Percentiles rank a stretch among this genome's conserved stretches.
These are phyloP conservation scores for Caiman crocodilus DNA, from an alignment of 2,797 vertebrate species.

Conservation along the genomic window DNA sequence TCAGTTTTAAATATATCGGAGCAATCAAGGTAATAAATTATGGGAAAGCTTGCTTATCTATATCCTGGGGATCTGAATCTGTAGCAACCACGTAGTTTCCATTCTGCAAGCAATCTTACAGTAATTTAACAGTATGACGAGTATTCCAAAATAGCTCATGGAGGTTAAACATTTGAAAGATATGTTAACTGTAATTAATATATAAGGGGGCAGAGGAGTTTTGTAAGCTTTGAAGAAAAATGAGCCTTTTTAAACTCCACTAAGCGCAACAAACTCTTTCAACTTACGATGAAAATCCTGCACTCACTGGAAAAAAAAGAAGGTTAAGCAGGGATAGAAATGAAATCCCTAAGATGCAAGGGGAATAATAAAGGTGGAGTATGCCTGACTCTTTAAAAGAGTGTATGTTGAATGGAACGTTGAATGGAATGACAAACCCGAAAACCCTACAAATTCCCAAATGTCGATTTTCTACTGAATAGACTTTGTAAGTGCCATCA, in stretches of 20 bases:
- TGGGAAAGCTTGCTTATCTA: neutral
- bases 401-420: neutral
- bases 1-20: neutral
- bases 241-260: neutral
- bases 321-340: neutral
- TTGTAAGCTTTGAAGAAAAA: slow-evolving; percentile 21
- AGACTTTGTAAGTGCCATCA: neutral
- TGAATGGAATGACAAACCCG: slow-evolving; percentile 24
- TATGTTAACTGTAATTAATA: neutral
- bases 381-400: neutral
- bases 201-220: neutral
- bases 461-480: neutral
- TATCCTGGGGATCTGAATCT: neutral
- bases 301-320: neutral
- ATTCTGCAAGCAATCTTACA: neutral
- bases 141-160: neutral
- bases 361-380: neutral
- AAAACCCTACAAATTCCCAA: neutral
- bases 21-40: slow-evolving; percentile 1
- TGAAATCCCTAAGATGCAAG: neutral
- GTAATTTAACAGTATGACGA: neutral
- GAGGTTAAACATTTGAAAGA: neutral
- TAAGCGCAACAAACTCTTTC: neutral
- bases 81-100: neutral
- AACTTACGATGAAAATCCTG: neutral